Evolutionary conservation across 2,888 invertebrate species (phyloP).

Genomic region (Drosophila nr. medialis): DNA sequence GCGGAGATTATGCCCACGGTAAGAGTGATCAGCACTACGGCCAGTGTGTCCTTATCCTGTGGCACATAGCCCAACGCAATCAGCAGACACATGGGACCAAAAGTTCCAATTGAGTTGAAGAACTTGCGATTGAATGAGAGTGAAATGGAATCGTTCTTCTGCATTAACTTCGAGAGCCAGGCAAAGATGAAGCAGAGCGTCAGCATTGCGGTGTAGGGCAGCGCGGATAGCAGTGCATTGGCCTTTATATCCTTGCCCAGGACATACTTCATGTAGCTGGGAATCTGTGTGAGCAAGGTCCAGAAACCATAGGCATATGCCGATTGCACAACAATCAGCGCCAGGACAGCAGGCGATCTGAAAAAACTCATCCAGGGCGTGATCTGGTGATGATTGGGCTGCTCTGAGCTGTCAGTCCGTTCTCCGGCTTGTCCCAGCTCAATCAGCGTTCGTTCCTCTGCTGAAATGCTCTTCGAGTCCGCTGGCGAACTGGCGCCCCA

Average conservation of each 20-base stretch:
- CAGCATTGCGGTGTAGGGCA: conserved; percentile 86
- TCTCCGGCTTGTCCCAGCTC: conserved; percentile 86
- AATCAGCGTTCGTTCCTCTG: conserved; percentile 89
- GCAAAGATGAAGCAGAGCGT: conserved; percentile 87
- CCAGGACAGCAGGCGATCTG: conserved; percentile 87
- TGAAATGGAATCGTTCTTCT: conserved; percentile 83
- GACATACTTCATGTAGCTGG: conserved; percentile 89
- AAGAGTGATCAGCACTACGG: conserved; percentile 86
- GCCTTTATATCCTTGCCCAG: conserved; percentile 90
- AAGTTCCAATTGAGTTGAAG: conserved; percentile 84
- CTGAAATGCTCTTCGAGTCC: conserved; percentile 87
- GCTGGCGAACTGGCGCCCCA: conserved; percentile 88
- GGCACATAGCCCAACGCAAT: conserved; percentile 86
- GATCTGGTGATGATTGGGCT: conserved; percentile 73
- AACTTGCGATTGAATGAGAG: conserved; percentile 81
- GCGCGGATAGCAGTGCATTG: conserved; percentile 86
- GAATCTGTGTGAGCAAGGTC: conserved; percentile 89
- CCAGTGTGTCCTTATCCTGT: conserved; percentile 80
- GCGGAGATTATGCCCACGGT: conserved; percentile 88
- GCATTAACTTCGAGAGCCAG: conserved; percentile 81
- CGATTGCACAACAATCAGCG: conserved; percentile 87
- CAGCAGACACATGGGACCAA: conserved; percentile 87
- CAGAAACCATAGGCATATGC: conserved; percentile 89
- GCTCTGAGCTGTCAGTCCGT: conserved; percentile 28
- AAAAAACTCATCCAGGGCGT: conserved; percentile 88